These are phyloP conservation scores for Oplegnathus fasciatus DNA, from an alignment of 2,113 vertebrate species.

Conservation along the genomic window DNA sequence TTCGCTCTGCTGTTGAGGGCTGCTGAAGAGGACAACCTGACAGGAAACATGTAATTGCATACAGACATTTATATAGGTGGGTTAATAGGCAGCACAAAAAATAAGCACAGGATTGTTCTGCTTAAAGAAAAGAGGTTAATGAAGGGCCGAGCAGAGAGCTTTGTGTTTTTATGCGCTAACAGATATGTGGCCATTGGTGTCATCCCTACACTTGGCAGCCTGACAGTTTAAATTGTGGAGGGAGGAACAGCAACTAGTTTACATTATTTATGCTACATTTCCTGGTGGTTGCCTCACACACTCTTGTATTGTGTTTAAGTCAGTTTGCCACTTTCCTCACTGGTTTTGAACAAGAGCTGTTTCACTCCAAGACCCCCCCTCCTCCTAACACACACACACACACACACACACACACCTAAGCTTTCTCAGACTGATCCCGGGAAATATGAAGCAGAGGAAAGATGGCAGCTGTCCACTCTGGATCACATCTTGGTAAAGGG, in stretches of 20 bases:
- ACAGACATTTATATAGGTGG: neutral
- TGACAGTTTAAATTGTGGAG: slow-evolving; percentile 48
- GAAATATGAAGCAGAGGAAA: neutral
- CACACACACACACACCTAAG: neutral
- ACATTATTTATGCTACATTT: slow-evolving; percentile 56
- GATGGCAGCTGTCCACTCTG: slow-evolving; percentile 17
- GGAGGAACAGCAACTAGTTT: slow-evolving; percentile 41
- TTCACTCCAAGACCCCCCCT: neutral
- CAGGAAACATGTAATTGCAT: neutral
- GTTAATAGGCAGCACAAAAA: neutral
- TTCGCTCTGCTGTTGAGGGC: neutral
- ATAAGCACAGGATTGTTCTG: neutral
- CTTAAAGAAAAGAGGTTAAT: slow-evolving; percentile 12
- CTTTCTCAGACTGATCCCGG: neutral
- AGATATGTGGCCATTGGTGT: slow-evolving; percentile 47
- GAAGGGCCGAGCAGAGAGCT: slow-evolving; percentile 7
- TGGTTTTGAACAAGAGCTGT: slow-evolving; percentile 2
- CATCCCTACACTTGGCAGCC: slow-evolving; percentile 24
- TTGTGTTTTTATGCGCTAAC: neutral
- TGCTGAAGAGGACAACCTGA: neutral
- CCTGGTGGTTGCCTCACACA: slow-evolving; percentile 25
- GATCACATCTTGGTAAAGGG: slow-evolving; percentile 18
- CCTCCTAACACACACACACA: neutral
- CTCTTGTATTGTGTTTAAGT: slow-evolving; percentile 12
- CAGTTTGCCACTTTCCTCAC: slow-evolving; percentile 10